Percentiles rank a stretch among this genome's conserved stretches.
Conservation (phyloP, 2,113 vertebrate species). For the Muntiacus muntjak region DNA sequence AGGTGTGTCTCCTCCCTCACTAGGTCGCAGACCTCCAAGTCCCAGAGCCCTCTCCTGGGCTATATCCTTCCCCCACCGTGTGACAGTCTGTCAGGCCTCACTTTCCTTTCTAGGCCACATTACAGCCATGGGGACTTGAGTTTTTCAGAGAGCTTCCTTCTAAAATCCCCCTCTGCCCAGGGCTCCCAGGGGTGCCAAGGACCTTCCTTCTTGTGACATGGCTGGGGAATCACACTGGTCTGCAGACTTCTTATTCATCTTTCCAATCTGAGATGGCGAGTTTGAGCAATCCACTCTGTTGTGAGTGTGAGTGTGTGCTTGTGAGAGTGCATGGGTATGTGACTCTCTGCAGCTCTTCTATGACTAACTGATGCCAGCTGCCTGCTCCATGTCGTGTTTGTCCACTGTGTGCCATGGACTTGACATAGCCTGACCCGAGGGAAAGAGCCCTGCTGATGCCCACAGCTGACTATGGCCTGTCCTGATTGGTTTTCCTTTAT, state of each 20-base stretch:
- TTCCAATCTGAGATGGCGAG: neutral
- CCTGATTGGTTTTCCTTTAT: neutral
- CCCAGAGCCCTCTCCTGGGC: neutral
- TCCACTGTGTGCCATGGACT: neutral
- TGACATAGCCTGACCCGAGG: neutral
- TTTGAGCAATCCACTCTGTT: slow-evolving; percentile 23
- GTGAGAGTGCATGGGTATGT: neutral
- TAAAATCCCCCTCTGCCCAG: slow-evolving; percentile 43
- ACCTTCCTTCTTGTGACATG: slow-evolving; percentile 50
- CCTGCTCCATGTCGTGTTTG: neutral
- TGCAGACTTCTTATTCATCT: slow-evolving; percentile 48
- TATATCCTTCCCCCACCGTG: neutral
- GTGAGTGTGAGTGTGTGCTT: neutral
- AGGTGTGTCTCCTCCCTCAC: neutral
- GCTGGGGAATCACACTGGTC: slow-evolving; percentile 44
- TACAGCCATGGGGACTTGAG: neutral
- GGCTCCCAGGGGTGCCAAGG: neutral
- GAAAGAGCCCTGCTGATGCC: too few species aligned
- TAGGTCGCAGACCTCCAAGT: neutral
- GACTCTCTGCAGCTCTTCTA: neutral
- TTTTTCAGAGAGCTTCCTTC: slow-evolving; percentile 44
- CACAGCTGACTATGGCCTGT: rapidly evolving
- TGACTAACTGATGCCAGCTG: neutral
- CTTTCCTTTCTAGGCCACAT: neutral
- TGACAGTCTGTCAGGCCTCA: too few species aligned